Percentiles rank a stretch among this genome's conserved stretches.
These are phyloP conservation scores for Arctocebus calabarensis DNA, from an alignment of 2,797 vertebrate genomes.

Conservation along the genomic window DNA sequence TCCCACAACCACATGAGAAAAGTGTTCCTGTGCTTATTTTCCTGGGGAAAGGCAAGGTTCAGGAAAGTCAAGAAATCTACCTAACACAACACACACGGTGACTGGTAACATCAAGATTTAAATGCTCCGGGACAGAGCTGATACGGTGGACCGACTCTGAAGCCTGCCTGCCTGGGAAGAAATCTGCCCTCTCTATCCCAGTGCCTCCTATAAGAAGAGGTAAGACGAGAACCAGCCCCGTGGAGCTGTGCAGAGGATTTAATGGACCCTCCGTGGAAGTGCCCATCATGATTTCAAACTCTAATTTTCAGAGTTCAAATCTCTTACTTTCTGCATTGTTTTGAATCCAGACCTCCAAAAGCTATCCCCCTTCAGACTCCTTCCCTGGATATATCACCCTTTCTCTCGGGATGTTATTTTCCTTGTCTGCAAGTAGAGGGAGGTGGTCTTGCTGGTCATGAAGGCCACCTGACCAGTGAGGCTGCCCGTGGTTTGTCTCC, in stretches of 20 bases:
- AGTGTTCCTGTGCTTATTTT: neutral
- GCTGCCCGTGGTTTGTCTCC: fast-evolving
- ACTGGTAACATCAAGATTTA: neutral
- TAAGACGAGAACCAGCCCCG: neutral
- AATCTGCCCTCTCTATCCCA: fast-evolving
- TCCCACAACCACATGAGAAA: neutral
- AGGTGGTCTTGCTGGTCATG: neutral
- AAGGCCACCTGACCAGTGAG: neutral
- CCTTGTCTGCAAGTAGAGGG: neutral
- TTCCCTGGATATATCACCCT: too few species aligned
- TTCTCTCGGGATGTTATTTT: neutral
- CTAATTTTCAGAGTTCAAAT: neutral
- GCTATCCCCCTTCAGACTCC: too few species aligned
- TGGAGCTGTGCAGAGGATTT: fast-evolving
- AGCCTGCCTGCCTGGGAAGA: neutral
- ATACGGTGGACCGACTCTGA: fast-evolving
- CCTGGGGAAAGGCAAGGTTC: neutral
- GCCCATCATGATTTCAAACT: too few species aligned
- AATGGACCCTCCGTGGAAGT: fast-evolving
- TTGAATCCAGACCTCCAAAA: neutral
- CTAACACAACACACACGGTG: neutral
- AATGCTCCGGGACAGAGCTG: neutral
- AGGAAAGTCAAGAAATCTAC: neutral
- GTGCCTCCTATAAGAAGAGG: fast-evolving
- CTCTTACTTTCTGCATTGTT: neutral